phyloP scores from a whole-genome alignment of 2,113 vertebrate genomes.

The Paradoxurus hermaphroditus region DNA sequence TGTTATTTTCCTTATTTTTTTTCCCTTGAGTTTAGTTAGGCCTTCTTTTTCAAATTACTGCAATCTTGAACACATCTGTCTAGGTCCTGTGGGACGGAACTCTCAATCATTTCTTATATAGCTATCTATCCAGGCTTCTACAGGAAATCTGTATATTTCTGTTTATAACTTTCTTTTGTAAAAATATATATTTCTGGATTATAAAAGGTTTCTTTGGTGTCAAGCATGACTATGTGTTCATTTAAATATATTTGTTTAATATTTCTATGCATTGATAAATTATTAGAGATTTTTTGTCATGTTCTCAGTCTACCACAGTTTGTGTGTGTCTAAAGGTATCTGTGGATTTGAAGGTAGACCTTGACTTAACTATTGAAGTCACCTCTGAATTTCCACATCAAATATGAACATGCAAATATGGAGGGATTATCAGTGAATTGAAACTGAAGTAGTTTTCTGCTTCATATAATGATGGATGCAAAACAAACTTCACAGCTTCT shows the following conservation, averaged over 20 bases:
- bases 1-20: not conserved
- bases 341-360: not conserved
- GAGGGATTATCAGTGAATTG: not conserved
- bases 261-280: not conserved
- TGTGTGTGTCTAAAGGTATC: not conserved
- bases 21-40: not conserved
- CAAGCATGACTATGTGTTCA: not conserved
- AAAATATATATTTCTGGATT: not conserved
- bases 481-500: not conserved
- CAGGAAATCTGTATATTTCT: not conserved
- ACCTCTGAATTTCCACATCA: not conserved
- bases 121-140: not conserved
- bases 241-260: not conserved
- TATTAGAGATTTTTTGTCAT: not conserved
- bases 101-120: not conserved
- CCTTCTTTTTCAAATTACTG: not conserved
- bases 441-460: not conserved
- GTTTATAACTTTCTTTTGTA: not conserved
- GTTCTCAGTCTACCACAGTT: not conserved
- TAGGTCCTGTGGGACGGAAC: not conserved
- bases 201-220: not conserved
- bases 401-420: not conserved
- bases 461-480: not conserved
- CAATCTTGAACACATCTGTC: not conserved
- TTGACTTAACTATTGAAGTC: not conserved